A percentile compares a stretch with the other conserved stretches of the same genome.
Evolutionary conservation across 2,888 invertebrate species (phyloP).

Genomic region (Cheilosia scutellata): DNA sequence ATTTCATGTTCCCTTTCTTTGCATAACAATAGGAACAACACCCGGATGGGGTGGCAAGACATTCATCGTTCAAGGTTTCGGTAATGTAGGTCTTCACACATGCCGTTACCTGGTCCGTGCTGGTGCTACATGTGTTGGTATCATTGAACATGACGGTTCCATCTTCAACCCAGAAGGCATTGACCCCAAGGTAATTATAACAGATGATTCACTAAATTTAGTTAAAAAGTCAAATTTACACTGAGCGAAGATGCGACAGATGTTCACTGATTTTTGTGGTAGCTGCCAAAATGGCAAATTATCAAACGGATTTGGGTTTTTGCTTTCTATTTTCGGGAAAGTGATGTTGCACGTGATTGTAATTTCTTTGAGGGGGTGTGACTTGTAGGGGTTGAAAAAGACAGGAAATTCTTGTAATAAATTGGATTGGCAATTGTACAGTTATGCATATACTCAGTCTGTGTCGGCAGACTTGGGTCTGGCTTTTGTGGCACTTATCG

Average conservation of each 20-base stretch:
- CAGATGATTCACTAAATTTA: neutral
- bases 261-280: constrained; percentile 25
- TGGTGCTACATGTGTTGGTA: constrained; percentile 90
- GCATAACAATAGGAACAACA: constrained; percentile 80
- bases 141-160: constrained; percentile 88
- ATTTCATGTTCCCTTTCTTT: constrained; percentile 23
- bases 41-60: constrained; percentile 88
- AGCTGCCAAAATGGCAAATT: constrained; percentile 44
- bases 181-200: constrained; percentile 85
- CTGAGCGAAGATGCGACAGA: constrained; percentile 17
- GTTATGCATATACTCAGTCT: neutral
- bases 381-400: constrained; percentile 17
- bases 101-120: constrained; percentile 88
- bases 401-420: constrained; percentile 35
- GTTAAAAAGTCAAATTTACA: neutral
- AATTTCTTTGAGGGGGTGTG: neutral
- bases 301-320: constrained; percentile 1
- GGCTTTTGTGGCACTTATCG: neutral
- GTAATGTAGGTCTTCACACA: constrained; percentile 92
- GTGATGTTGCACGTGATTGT: constrained; percentile 25
- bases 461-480: constrained; percentile 1
- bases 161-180: constrained; percentile 89
- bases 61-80: constrained; percentile 92
- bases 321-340: constrained; percentile 10
- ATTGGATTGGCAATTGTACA: constrained; percentile 19